Base-by-base conservation (phyloP, 2,888 invertebrate genomes). In the Eumerus sabulonum region DNA sequence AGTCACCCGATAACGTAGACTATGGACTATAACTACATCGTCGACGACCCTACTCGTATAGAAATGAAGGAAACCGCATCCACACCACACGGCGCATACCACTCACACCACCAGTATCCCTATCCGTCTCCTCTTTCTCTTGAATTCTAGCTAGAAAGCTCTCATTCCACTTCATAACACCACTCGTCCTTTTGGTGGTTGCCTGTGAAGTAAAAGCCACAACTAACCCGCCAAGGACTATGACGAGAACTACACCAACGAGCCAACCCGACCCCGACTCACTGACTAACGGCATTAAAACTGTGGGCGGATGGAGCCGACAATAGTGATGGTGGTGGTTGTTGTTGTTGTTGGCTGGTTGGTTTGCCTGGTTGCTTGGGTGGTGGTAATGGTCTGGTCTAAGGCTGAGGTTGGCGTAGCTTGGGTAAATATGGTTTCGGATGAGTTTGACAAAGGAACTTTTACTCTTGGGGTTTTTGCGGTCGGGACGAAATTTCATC, bases 401-500 rank as follows among this genome's bases (percentile, higher is more conserved):
- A 17, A 14, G 54, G 3, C 13, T 63, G 57, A 42, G 72, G 38
- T 53, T 64, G 64, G 63, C 53, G 44, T 64, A 67, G 77, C 77
- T 79, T 27, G 79, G 68, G 79, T 68, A 74, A 70, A 79, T 79
- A 79, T 74, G 79, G 79, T 79, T 79, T 79, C 64, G 70, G 79
- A 70, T 73, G 79, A 79, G 79, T 79, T 79, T 79, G 79, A 79
- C 79, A 79, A 79, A 79, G 79, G 79, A 79, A 79, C 74, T 79
- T 79, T 79, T 79, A 79, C 79, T 79, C 79, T 79, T 79, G 74
- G 73, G 74, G 79, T 51, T 79, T 59, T 54, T 70, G 79, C 45
- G 79, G 73, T n/a, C 19, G 17, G 68, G 64, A 79, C 79, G 73
- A 79, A 79, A 79, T 79, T 79, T 63, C 45, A 74, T 59, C 68